Evolutionary conservation across 2,888 invertebrate species (phyloP), one percentile per base, ranked within the genome.

Genomic region (Ophioninae sp.): DNA sequence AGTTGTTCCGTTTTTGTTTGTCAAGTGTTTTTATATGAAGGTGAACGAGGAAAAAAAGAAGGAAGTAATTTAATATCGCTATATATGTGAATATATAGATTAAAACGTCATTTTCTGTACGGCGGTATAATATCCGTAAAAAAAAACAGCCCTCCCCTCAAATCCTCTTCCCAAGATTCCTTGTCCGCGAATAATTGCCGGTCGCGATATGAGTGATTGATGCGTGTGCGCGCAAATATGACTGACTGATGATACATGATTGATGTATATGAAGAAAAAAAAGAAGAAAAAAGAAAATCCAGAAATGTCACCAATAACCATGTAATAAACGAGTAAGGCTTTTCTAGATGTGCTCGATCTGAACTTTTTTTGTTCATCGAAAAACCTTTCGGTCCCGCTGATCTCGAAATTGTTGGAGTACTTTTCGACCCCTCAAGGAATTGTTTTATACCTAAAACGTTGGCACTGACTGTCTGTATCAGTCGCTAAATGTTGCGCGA

Each of bases 1-100:
- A 90, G 91, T 91, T 91, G 91, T 92, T 92, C 91, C 90, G 91
- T 92, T 92, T 91, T 91, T 92, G 92, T 92, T 92, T 91, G 91
- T 91, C 91, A 91, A 92, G 91, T 92, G 91, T 92, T 92, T 89
- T 92, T 91, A 90, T 91, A 91, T 91, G 87, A 90, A 90, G 89
- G 84, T 79, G 76, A 81, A 70, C 69, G 65, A 73, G 7, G 87
- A 89, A 81, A 84, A 85, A 81, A 87, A 89, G 86, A 88, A 87
- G 89, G 86, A 88, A 90, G 88, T 91, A 91, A 91, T 91, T 91
- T 90, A 91, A 90, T 87, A 86, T 88, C 87, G 86, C 88, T 89
- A 89, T 88, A 89, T 86, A 85, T 77, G 82, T 81, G 83, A 87
- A 88, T 89, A 88, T 89, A 89, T 86, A 88, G 87, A 87, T 78